Conservation (phyloP, 1,140 invertebrate genomes). For the Drosophila chauvacae region DNA sequence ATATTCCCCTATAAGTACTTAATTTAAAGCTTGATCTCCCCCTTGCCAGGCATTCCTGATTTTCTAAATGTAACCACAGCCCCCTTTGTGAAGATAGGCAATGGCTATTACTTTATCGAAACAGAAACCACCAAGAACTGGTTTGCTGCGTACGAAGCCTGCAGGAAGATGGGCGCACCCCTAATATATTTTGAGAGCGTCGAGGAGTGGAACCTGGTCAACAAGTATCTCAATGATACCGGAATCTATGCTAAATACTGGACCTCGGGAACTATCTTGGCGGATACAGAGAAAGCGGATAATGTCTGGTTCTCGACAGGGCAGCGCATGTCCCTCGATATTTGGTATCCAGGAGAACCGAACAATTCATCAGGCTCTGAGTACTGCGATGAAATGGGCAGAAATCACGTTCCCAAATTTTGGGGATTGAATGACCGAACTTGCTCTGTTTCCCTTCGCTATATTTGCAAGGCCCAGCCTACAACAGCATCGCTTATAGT, state of each 20-base stretch:
- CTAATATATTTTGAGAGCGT: neutral
- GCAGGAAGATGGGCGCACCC: neutral
- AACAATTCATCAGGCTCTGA: neutral
- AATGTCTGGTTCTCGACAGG: neutral
- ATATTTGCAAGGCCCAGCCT: slow-evolving; percentile 7
- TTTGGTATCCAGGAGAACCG: neutral
- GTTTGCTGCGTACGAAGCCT: neutral
- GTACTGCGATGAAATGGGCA: neutral
- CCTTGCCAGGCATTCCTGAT: neutral
- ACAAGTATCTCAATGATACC: neutral
- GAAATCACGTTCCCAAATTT: rapidly evolving
- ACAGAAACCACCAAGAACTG: neutral
- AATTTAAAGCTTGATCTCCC: neutral
- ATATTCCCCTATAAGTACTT: no score
- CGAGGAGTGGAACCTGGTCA: neutral
- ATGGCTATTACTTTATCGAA: slow-evolving; percentile 4
- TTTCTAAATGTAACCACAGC: neutral
- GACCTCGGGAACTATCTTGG: neutral
- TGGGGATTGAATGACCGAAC: neutral
- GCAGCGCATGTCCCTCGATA: neutral
- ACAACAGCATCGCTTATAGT: neutral
- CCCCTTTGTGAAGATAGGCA: slow-evolving; percentile 13
- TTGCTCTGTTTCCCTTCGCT: no score
- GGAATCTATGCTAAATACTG: neutral
- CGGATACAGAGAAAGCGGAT: neutral